Evolutionary conservation across 2,888 invertebrate species (phyloP).

Genomic region (Folsomia manolachei): DNA sequence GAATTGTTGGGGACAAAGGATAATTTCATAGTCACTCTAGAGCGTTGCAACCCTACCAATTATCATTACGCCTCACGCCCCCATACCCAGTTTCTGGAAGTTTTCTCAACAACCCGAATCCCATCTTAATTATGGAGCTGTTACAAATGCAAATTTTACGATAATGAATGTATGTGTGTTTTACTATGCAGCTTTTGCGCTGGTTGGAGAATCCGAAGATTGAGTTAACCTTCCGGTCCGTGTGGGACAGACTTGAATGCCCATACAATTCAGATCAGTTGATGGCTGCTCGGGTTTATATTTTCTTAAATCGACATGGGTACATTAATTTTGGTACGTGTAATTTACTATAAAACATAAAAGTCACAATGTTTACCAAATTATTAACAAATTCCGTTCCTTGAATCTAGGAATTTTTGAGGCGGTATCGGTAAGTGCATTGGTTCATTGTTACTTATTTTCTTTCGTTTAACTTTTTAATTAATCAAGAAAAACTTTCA

Average conservation of each 20-base stretch:
- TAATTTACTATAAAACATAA: too few species aligned
- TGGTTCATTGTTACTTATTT: background rate
- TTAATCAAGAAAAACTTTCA: constrained; percentile 53
- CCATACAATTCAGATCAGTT: constrained; percentile 91
- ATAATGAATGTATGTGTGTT: constrained; percentile 11
- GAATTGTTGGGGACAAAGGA: too few species aligned
- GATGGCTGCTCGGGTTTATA: constrained; percentile 78
- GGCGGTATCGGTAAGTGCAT: constrained; percentile 66
- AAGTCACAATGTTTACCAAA: too few species aligned
- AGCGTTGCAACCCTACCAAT: background rate
- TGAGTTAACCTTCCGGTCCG: constrained; percentile 79
- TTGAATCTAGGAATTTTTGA: constrained; percentile 56
- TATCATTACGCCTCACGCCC: background rate
- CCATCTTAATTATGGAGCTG: background rate
- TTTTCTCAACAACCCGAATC: background rate
- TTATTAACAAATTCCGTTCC: too few species aligned
- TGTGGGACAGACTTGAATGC: constrained; percentile 73
- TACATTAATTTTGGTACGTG: constrained; percentile 97
- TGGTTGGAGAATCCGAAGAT: constrained; percentile 95
- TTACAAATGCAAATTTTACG: background rate
- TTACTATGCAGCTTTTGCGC: constrained; percentile 67
- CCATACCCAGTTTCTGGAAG: background rate
- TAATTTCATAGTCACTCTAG: too few species aligned
- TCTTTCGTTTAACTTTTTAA: constrained; percentile 15
- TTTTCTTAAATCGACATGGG: constrained; percentile 90